These are phyloP conservation scores for Zaprionus lachaisei DNA, from an alignment of 1,140 invertebrate species.

Conservation along the genomic window DNA sequence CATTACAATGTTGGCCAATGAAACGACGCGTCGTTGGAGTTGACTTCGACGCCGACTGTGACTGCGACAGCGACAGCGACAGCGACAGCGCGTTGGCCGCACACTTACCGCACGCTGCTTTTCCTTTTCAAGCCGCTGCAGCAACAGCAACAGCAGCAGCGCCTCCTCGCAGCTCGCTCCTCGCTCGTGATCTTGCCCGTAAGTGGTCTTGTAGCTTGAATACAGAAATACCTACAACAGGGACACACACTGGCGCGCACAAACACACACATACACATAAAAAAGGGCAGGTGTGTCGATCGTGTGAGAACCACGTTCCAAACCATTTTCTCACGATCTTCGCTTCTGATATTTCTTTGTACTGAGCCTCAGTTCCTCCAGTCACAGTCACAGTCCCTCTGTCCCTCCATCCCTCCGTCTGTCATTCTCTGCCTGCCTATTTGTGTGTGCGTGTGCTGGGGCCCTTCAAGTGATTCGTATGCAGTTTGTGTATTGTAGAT, in stretches of 20 bases:
- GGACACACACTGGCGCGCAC: constrained; percentile 38
- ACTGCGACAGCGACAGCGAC: constrained; percentile 25
- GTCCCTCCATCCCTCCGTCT: constrained; percentile 5
- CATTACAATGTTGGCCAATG: constrained; percentile 83
- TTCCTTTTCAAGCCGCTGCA: constrained; percentile 72
- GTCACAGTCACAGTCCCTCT: constrained; percentile 11
- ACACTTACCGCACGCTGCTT: constrained; percentile 82
- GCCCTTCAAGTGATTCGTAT: constrained; percentile 77
- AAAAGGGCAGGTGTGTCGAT: constrained; percentile 85
- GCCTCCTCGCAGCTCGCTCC: constrained; percentile 49
- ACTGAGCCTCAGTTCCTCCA: constrained; percentile 34
- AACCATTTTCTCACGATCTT: constrained; percentile 85
- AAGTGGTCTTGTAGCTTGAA: constrained; percentile 84
- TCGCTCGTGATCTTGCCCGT: constrained; percentile 83
- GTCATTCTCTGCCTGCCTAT: constrained; percentile 20
- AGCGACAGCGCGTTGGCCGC: constrained; percentile 26
- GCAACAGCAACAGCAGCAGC: constrained; percentile 19
- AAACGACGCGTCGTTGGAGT: constrained; percentile 39
- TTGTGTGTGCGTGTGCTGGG: constrained; percentile 46
- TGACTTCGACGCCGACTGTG: constrained; percentile 32
- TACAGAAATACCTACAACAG: constrained; percentile 56
- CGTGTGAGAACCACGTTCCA: constrained; percentile 85
- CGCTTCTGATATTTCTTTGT: constrained; percentile 78
- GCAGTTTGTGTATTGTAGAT: constrained; percentile 81
- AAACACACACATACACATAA: constrained; percentile 54